phyloP scores from a whole-genome alignment of 2,797 vertebrate species.

The Caiman crocodilus region DNA sequence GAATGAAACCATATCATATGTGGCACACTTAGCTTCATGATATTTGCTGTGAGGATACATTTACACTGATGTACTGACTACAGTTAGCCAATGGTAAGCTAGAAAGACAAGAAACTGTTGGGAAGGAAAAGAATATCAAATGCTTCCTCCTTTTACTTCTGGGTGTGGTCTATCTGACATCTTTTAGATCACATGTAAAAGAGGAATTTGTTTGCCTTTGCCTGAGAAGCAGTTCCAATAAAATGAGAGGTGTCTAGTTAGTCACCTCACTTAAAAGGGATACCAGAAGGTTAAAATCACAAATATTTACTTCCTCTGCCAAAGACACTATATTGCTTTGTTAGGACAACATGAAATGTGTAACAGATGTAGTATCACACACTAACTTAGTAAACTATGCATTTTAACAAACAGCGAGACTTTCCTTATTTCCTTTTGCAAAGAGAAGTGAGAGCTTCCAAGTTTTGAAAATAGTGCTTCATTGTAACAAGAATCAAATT shows the following conservation, averaged over 20 bases:
- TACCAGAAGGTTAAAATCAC: not conserved
- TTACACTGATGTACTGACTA: not conserved
- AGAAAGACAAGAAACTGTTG: not conserved
- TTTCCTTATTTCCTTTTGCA: not conserved
- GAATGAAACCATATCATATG: not conserved
- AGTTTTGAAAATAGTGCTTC: not conserved
- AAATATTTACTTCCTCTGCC: not conserved
- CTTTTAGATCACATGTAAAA: not conserved
- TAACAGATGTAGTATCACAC: too few species aligned
- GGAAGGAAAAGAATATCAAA: rapidly evolving
- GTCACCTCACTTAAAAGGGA: rapidly evolving
- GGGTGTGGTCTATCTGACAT: not conserved
- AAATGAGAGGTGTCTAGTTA: not conserved
- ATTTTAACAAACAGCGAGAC: not conserved
- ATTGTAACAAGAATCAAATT: not conserved
- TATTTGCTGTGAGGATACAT: not conserved
- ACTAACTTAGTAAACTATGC: not conserved
- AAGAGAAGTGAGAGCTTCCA: not conserved
- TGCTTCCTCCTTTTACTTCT: rapidly evolving
- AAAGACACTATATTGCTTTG: rapidly evolving
- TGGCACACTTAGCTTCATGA: too few species aligned
- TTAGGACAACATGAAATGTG: not conserved
- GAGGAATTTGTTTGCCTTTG: not conserved
- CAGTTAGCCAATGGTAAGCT: not conserved
- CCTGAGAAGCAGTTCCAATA: not conserved